Conservation (phyloP, 2,113 vertebrate genomes). For the Otocyon megalotis region DNA sequence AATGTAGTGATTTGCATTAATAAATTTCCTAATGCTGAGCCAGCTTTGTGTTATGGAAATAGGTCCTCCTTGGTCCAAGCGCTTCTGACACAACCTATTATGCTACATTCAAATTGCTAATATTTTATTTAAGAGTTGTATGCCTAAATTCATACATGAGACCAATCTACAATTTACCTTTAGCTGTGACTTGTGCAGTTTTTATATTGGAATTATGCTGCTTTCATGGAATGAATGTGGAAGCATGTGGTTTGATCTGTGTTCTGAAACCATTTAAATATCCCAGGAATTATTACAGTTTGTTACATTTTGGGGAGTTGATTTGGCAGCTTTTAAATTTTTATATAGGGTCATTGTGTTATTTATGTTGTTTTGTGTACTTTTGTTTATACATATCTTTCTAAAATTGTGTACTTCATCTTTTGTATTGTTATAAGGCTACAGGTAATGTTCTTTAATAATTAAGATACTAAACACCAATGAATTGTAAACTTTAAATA, state of each 20-base stretch:
- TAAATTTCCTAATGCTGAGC: neutral
- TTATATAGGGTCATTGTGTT: neutral
- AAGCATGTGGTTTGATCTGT: neutral
- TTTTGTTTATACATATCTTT: neutral
- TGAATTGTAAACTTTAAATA: neutral
- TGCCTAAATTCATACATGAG: conserved; percentile 11
- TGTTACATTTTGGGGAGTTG: too few relatives aligned
- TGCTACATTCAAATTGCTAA: neutral
- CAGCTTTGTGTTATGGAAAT: neutral
- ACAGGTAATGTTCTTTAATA: neutral
- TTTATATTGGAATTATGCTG: neutral
- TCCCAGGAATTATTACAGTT: neutral
- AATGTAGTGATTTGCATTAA: neutral
- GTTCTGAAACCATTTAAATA: neutral
- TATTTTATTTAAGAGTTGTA: conserved; percentile 31
- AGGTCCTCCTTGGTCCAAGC: neutral
- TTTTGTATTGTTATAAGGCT: neutral
- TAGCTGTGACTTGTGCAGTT: neutral
- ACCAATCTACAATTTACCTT: neutral
- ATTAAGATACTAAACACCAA: neutral
- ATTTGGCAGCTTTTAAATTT: neutral
- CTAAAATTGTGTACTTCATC: neutral
- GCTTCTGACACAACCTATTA: neutral
- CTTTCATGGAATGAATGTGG: neutral
- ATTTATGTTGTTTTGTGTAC: neutral